Evolutionary conservation across 2,888 invertebrate genomes (phyloP), one percentile per base, ranked within the genome.

Genomic region (Drosophila rubida): DNA sequence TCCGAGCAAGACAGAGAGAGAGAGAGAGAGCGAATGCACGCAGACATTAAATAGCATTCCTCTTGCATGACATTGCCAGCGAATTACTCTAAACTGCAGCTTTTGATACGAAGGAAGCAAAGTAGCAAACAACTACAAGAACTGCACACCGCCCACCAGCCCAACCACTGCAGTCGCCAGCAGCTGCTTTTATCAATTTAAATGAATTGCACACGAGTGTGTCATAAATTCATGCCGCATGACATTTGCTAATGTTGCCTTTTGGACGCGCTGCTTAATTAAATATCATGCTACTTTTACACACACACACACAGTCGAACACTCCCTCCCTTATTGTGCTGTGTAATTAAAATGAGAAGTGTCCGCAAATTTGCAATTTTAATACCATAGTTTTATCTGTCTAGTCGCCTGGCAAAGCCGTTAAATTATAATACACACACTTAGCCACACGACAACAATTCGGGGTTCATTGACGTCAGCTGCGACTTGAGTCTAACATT

Each of bases 191-290:
- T 89, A 89, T 90, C 90, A 90, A 90, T 89, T 90, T 78, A 83
- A 87, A 88, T 83, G 78, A 85, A 89, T 88, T 84, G 84, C 72
- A 80, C 89, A 75, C 88, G 80, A 89, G 89, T 78, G 89, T 76
- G 76, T 70, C 80, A 87, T 89, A 88, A 89, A 89, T 90, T 88
- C 69, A 69, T 66, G 77, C 74, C 75, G 67, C 81, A 68, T 80
- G 88, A 83, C 88, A 88, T 69, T 88, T 80, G 66, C 80, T 83
- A 84, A 84, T 84, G 80, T 86, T 41, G 51, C 30, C 30, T 53
- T 53, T 41, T 30, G 51, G 51, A 41, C n/a, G 39, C 39, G 62
- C 45, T 13, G 59, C 65, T 81, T 87, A 87, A 81, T 81, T 81
- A 81, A 81, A 81, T 83, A 75, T 46, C 71, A 76, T 49, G 41